Evolutionary conservation across 2,113 vertebrate genomes (phyloP).

Genomic region (Ammospiza nelsoni): DNA sequence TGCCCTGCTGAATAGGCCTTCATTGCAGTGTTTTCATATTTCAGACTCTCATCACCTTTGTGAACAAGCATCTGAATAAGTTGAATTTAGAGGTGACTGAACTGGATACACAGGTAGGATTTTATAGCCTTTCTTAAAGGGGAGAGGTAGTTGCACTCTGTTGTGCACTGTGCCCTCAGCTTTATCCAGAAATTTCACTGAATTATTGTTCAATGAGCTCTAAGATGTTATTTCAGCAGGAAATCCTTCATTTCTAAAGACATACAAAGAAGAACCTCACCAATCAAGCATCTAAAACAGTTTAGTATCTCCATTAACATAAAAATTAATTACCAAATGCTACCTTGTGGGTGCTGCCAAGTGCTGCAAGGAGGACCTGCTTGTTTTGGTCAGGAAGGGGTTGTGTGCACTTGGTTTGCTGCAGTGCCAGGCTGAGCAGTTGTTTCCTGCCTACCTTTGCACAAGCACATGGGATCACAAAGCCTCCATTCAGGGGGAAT

Average conservation of each 20-base stretch:
- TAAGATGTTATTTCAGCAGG: background rate
- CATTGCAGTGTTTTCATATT: conserved; percentile 42
- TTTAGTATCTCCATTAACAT: background rate
- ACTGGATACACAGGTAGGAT: conserved; percentile 93
- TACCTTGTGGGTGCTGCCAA: background rate
- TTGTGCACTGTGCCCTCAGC: background rate
- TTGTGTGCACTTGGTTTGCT: background rate
- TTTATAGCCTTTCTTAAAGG: background rate
- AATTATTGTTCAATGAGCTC: background rate
- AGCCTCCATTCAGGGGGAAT: background rate
- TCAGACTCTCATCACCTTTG: conserved; percentile 97
- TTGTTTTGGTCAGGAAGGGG: background rate
- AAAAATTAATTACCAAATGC: background rate
- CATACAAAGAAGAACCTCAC: background rate
- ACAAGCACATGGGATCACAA: background rate
- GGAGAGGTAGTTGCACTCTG: background rate
- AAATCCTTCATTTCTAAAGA: background rate
- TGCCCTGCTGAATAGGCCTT: background rate
- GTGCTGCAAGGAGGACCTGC: background rate
- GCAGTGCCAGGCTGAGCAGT: background rate
- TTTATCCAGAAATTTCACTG: background rate
- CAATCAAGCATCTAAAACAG: background rate
- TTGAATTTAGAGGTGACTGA: conserved; percentile 97
- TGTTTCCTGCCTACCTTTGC: conserved; percentile 32
- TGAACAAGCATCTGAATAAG: conserved; percentile 99